A percentile compares a stretch with the other conserved stretches of the same genome.
phyloP scores from a whole-genome alignment of 2,888 invertebrate species.

The Stomorhina lunata region DNA sequence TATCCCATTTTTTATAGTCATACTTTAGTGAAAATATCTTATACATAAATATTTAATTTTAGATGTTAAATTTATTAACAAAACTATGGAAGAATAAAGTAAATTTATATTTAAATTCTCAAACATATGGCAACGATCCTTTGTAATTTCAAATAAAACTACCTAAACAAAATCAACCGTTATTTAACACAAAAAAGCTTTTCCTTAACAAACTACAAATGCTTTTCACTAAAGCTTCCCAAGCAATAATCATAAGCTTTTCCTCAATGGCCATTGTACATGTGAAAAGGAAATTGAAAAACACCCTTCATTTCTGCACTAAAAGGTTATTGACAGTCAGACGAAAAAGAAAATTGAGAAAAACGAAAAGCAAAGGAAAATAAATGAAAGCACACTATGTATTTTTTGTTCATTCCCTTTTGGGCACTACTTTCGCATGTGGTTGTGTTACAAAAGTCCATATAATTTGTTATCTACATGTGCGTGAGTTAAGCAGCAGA shows the following conservation, averaged over 20 bases:
- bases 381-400: conserved; percentile 14
- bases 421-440: conserved; percentile 30
- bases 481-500: conserved; percentile 17
- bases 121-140: not conserved
- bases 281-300: conserved; percentile 40
- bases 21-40: too few relatives aligned
- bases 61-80: too few relatives aligned
- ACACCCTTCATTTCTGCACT: conserved; percentile 49
- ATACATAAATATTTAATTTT: too few relatives aligned
- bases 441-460: conserved; percentile 26
- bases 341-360: conserved; percentile 1
- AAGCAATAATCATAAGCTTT: conserved; percentile 8
- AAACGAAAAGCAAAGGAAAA: conserved; percentile 20
- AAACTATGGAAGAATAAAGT: too few relatives aligned
- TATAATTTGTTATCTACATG: conserved; percentile 34
- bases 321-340: conserved; percentile 64
- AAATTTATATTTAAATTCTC: not conserved
- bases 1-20: too few relatives aligned
- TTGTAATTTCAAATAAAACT: not conserved
- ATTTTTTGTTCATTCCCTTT: conserved; percentile 29
- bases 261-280: not conserved
- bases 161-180: not conserved
- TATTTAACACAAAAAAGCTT: conserved; percentile 6
- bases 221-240: conserved; percentile 4
- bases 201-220: not conserved